Evolutionary conservation across 2,113 vertebrate species (phyloP), one percentile per base, ranked within the genome.

Genomic region (Neogale vison): DNA sequence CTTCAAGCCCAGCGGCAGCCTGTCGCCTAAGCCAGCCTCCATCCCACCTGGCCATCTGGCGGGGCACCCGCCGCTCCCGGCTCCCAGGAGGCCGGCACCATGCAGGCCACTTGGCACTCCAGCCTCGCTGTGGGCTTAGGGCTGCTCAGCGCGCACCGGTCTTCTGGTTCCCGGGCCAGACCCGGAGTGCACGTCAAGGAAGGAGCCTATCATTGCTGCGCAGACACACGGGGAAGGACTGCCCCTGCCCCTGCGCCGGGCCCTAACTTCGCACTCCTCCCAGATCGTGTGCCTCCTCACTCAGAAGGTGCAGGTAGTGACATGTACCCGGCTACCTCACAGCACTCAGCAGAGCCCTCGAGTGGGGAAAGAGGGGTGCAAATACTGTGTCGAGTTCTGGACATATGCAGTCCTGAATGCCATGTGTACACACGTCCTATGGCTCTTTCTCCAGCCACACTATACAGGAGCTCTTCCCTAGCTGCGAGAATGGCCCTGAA

Each of bases 371-470:
- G 10, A 80, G 31, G 21, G n/a, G 57, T 36, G 39, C 15, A 47
- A 82, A 65, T 31, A 26, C 39, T 3, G 0, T 39, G 5, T 7
- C 47, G 36, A 36, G n/a, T 24, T 15, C 39, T 31, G 29, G 88
- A 34, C 31, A 7, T 14, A 23, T 3, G 10, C 21, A 20, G 20
- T 24, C 47, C 45, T 14, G 42, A n/a, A 65, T 31, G 82, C 63
- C 63, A 29, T 0, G 4, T 4, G 21, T 1, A 8, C 36, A 50
- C 13, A 23, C 13, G 42, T 71, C 8, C 6, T 11, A 13, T 1
- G 15, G 20, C 36, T 87, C 31, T 34, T 71, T 29, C 24, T 14
- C 20, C 47, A n/a, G 45, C 23, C 61, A 11, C 42, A 4, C 11
- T 3, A 5, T 2, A 47, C 4, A 0, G 23, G 31, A 63, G 13